Conservation (phyloP, 2,113 vertebrate species). For the Trachemys scripta region DNA sequence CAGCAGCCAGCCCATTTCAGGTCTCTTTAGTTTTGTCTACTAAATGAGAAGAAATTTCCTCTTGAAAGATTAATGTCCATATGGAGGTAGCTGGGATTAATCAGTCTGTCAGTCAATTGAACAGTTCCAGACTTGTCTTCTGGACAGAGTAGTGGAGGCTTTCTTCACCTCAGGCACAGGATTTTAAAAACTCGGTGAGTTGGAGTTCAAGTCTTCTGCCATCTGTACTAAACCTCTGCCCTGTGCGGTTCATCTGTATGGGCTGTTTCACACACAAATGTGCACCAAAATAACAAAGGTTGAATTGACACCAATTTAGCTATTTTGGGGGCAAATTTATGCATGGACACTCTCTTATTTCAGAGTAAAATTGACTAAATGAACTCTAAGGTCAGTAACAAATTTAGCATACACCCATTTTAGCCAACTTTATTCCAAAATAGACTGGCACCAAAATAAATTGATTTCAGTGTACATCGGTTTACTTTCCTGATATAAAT, state of each 20-base stretch:
- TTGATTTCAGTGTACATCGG: not conserved
- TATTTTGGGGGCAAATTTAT: not conserved
- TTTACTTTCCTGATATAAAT: constrained; percentile 1
- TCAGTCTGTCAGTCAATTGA: not conserved
- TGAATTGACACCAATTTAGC: accelerated
- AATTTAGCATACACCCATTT: not conserved
- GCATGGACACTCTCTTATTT: not conserved
- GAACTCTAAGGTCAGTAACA: not conserved
- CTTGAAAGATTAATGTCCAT: not conserved
- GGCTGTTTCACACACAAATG: not conserved
- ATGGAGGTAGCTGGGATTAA: not conserved
- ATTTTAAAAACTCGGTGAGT: not conserved
- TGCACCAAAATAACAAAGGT: not conserved
- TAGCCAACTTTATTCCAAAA: not conserved
- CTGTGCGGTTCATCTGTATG: not conserved
- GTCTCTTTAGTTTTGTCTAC: not conserved
- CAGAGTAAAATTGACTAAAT: not conserved
- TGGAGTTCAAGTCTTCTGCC: not conserved
- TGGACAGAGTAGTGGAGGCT: not conserved
- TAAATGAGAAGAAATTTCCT: not conserved
- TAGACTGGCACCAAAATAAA: not conserved
- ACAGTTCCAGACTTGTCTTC: not conserved
- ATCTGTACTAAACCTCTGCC: not conserved
- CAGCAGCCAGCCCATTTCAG: not conserved
- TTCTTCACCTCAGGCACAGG: not conserved